phyloP scores from a whole-genome alignment of 1,140 invertebrate genomes.

The Diorhabda elongata region DNA sequence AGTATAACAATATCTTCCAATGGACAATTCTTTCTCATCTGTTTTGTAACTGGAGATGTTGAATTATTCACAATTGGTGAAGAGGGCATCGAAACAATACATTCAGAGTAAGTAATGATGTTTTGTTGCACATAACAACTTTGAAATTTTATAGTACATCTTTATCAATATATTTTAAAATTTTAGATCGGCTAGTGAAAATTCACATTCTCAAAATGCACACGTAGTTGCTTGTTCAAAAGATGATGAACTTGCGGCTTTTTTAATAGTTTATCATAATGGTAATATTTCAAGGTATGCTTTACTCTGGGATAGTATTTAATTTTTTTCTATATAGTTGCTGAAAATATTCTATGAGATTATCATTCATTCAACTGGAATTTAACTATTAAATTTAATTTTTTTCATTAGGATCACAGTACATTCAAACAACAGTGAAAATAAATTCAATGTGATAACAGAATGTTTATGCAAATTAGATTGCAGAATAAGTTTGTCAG shows the following conservation, averaged over 20 bases:
- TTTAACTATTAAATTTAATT: no score
- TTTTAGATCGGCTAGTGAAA: no score
- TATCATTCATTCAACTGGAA: no score
- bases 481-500: constrained; percentile 10
- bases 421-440: not conserved
- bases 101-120: not conserved
- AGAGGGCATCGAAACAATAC: not conserved
- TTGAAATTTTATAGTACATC: no score
- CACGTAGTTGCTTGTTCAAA: no score
- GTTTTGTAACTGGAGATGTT: constrained; percentile 24
- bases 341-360: no score
- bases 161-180: no score
- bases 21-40: constrained; percentile 21
- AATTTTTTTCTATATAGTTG: no score
- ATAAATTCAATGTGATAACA: not conserved
- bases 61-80: constrained; percentile 10
- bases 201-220: no score
- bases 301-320: no score
- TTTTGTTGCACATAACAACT: not conserved
- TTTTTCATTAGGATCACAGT: no score
- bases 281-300: constrained; percentile 9
- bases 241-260: not conserved
- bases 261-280: constrained; percentile 8
- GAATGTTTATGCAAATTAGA: constrained; percentile 21
- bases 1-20: constrained; percentile 18